phyloP scores from a whole-genome alignment of 1,140 invertebrate genomes.

The Lineus longissimus region DNA sequence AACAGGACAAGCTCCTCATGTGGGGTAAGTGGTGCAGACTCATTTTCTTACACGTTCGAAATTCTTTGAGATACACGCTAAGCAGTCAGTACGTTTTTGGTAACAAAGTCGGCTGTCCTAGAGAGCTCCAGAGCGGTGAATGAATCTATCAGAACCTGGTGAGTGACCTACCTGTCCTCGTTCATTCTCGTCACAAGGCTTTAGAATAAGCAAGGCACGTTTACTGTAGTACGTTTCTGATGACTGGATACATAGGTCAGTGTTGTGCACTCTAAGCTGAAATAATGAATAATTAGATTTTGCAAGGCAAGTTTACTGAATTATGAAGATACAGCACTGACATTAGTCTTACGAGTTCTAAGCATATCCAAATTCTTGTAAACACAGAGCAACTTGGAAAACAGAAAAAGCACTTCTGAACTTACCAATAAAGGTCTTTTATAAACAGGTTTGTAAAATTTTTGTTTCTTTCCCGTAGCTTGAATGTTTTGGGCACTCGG shows the following conservation, averaged over 20 bases:
- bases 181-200: conserved; percentile 64
- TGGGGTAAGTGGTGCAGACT: too few relatives aligned
- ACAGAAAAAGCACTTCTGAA: conserved; percentile 66
- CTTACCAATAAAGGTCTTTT: conserved; percentile 67
- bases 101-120: conserved; percentile 13
- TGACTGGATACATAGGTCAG: conserved; percentile 71
- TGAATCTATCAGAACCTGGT: conserved; percentile 16
- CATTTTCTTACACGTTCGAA: too few relatives aligned
- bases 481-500: conserved; percentile 64
- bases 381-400: too few relatives aligned
- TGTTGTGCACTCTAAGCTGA: conserved; percentile 67
- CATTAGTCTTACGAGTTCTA: too few relatives aligned
- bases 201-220: conserved; percentile 68
- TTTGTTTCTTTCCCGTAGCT: conserved; percentile 75
- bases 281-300: conserved; percentile 14
- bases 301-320: conserved; percentile 29
- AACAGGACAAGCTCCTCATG: too few relatives aligned
- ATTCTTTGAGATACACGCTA: too few relatives aligned
- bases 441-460: conserved; percentile 89
- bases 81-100: conserved; percentile 24
- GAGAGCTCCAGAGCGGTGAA: conserved; percentile 26
- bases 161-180: conserved; percentile 63
- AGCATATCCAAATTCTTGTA: too few relatives aligned
- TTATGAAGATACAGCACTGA: too few relatives aligned
- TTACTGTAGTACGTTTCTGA: conserved; percentile 76